A percentile compares a stretch with the other conserved stretches of the same genome.
phyloP scores from a whole-genome alignment of 2,113 vertebrate genomes.

The Taxidea taxus region DNA sequence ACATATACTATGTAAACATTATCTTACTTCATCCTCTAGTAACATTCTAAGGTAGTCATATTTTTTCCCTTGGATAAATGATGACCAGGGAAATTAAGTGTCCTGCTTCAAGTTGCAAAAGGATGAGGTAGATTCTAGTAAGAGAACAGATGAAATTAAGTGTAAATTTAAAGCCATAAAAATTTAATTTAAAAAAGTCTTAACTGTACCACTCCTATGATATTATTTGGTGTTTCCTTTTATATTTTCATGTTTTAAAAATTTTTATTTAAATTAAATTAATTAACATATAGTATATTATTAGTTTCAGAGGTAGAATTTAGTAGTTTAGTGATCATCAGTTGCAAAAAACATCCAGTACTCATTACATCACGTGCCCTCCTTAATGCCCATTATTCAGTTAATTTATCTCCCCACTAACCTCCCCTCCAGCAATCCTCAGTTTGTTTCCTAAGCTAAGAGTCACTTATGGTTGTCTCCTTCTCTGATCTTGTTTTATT shows the following conservation, averaged over 20 bases:
- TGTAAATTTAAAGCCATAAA: neutral
- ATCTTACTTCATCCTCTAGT: neutral
- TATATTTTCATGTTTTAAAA: neutral
- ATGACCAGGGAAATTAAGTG: neutral
- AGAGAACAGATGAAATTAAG: neutral
- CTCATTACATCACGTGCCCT: neutral
- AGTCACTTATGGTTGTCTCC: neutral
- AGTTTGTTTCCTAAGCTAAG: neutral
- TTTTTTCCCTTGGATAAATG: neutral
- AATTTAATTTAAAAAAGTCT: neutral
- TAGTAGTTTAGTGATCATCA: neutral
- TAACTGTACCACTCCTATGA: neutral
- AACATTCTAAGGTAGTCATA: neutral
- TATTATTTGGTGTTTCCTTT: neutral
- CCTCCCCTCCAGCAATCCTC: neutral
- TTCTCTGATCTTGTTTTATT: neutral
- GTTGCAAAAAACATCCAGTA: neutral
- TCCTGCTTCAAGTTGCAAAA: neutral
- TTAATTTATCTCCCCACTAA: neutral
- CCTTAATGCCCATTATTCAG: neutral
- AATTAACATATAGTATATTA: neutral
- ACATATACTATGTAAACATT: neutral
- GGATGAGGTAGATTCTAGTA: neutral
- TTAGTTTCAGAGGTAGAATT: neutral
- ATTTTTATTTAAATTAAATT: neutral